Evolutionary conservation across 2,888 invertebrate species (phyloP).

Genomic region (Drosophila setosimentum): DNA sequence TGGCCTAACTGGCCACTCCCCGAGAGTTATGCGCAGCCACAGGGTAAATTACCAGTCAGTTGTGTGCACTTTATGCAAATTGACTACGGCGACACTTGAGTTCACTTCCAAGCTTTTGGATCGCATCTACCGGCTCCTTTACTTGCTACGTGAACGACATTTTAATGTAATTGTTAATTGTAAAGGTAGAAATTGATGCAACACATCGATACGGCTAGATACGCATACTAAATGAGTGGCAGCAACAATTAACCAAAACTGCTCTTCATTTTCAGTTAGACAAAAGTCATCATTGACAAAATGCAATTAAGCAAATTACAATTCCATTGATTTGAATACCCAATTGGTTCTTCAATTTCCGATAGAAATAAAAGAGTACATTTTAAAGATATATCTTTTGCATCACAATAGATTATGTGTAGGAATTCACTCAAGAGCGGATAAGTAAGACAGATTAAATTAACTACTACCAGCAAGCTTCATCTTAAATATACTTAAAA

Average conservation of each 20-base stretch:
- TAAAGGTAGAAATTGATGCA: conserved; percentile 15
- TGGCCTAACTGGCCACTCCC: conserved; percentile 10
- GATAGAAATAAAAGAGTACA: neutral
- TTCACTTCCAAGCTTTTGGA: conserved; percentile 23
- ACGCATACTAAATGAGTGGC: conserved; percentile 21
- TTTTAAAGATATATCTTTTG: neutral
- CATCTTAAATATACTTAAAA: neutral
- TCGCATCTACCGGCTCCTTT: neutral
- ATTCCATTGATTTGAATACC: neutral
- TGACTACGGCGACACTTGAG: conserved; percentile 44
- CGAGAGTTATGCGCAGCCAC: conserved; percentile 30
- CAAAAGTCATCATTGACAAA: neutral
- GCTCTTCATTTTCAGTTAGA: neutral
- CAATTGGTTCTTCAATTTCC: neutral
- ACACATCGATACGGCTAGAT: neutral
- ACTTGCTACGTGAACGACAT: conserved; percentile 42
- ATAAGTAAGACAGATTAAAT: too few relatives aligned
- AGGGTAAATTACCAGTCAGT: conserved; percentile 55
- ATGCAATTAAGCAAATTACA: neutral
- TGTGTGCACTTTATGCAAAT: conserved; percentile 51
- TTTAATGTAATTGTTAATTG: conserved; percentile 42
- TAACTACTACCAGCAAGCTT: too few relatives aligned
- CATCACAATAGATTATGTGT: neutral
- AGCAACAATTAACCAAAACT: neutral
- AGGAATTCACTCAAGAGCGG: neutral